Percentiles rank a stretch among this genome's conserved stretches.
Evolutionary conservation across 2,113 vertebrate genomes (phyloP).

Genomic region (Carollia perspicillata): DNA sequence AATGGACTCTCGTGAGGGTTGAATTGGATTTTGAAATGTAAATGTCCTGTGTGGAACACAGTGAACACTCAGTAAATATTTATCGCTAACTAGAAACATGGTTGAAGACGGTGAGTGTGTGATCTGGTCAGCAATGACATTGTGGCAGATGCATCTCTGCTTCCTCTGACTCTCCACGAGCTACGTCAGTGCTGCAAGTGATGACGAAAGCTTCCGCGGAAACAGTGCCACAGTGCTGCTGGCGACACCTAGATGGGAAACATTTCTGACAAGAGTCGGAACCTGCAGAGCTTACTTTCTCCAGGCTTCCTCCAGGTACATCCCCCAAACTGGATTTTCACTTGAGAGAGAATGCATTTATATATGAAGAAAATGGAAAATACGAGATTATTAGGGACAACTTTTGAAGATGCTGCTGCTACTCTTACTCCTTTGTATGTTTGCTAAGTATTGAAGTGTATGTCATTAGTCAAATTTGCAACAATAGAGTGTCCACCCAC

Average conservation of each 20-base stretch:
- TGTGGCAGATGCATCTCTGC: not conserved
- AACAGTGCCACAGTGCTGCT: not conserved
- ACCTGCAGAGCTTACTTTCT: not conserved
- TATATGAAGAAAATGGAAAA: not conserved
- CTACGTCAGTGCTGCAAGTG: not conserved
- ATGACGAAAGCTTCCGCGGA: accelerated
- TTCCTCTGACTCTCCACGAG: not conserved
- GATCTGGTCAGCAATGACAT: not conserved
- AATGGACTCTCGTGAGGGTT: not conserved
- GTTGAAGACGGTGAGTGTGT: not conserved
- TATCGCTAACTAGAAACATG: not conserved
- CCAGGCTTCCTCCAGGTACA: not conserved
- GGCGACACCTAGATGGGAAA: too few species aligned
- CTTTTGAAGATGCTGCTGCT: not conserved
- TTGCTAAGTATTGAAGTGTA: not conserved
- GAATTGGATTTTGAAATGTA: not conserved
- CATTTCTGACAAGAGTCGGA: not conserved
- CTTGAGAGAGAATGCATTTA: not conserved
- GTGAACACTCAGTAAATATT: not conserved
- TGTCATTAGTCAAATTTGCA: not conserved
- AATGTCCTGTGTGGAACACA: not conserved
- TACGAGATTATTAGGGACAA: not conserved
- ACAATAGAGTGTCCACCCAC: not conserved
- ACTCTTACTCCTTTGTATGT: not conserved
- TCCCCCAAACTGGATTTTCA: not conserved